These are phyloP conservation scores for Thumatha senex DNA, from an alignment of 2,888 invertebrate species.

Conservation along the genomic window DNA sequence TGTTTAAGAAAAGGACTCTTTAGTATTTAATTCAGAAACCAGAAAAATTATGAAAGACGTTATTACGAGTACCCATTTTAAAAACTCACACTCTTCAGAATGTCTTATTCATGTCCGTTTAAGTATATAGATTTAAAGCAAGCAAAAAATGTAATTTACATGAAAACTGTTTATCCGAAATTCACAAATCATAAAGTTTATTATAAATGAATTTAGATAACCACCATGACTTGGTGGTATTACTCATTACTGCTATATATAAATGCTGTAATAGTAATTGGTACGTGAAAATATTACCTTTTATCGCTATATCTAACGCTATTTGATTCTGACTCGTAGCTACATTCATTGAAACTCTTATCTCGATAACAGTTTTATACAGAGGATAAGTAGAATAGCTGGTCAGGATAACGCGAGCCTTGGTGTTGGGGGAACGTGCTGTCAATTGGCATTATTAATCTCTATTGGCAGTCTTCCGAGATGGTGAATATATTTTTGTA, in stretches of 20 bases:
- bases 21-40: too few species aligned
- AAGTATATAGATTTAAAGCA: too few species aligned
- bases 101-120: too few species aligned
- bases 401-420: slow-evolving; percentile 49
- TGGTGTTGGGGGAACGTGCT: slow-evolving; percentile 29
- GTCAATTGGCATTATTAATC: slow-evolving; percentile 15
- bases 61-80: too few species aligned
- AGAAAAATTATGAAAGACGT: too few species aligned
- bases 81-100: too few species aligned
- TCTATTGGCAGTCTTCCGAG: slow-evolving; percentile 25
- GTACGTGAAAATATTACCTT: not conserved
- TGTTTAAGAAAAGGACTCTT: too few species aligned
- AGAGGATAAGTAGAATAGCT: slow-evolving; percentile 62
- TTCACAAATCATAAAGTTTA: not conserved
- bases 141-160: too few species aligned
- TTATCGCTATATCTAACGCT: slow-evolving; percentile 35
- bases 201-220: not conserved
- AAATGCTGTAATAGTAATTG: not conserved
- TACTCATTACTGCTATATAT: not conserved
- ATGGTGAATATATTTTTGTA: slow-evolving; percentile 54
- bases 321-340: slow-evolving; percentile 38
- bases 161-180: not conserved
- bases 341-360: slow-evolving; percentile 34
- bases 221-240: not conserved
- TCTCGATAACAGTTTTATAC: slow-evolving; percentile 51